Conservation (phyloP, 2,888 invertebrate species). For the Philaethria dido region DNA sequence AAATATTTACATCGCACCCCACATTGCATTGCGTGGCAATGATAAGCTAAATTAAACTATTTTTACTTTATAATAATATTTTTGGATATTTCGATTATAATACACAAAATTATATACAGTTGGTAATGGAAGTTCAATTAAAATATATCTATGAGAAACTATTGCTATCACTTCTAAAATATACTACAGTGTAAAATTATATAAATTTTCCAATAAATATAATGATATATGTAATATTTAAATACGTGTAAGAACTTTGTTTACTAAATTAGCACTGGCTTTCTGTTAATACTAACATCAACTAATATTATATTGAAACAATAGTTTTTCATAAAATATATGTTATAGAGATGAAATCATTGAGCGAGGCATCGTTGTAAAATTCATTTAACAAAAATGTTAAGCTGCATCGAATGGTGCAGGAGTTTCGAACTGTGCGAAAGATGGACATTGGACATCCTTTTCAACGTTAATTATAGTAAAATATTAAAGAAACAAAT, state of each 20-base stretch:
- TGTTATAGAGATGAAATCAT: conserved; percentile 50
- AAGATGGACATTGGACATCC: conserved; percentile 30
- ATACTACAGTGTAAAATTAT: background rate
- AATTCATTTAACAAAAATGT: conserved; percentile 26
- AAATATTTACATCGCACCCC: conserved; percentile 52
- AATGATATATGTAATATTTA: background rate
- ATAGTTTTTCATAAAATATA: conserved; percentile 24
- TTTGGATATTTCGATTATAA: conserved; percentile 69
- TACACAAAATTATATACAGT: conserved; percentile 65
- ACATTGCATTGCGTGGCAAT: conserved; percentile 56
- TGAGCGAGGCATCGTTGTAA: conserved; percentile 65
- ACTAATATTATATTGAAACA: background rate
- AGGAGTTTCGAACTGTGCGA: conserved; percentile 30
- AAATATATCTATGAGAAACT: conserved; percentile 45
- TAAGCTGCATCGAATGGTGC: conserved; percentile 30
- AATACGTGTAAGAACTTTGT: background rate
- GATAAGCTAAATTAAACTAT: conserved; percentile 61
- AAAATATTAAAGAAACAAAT: conserved; percentile 41
- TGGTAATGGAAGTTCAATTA: conserved; percentile 77
- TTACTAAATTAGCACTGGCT: conserved; percentile 16
- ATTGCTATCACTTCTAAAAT: background rate
- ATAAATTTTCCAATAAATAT: background rate
- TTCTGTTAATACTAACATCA: background rate
- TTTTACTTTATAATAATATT: conserved; percentile 58
- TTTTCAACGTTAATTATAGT: conserved; percentile 29